A percentile compares a stretch with the other conserved stretches of the same genome.
Evolutionary conservation across 2,113 vertebrate species (phyloP).

Genomic region (Polypterus senegalus): DNA sequence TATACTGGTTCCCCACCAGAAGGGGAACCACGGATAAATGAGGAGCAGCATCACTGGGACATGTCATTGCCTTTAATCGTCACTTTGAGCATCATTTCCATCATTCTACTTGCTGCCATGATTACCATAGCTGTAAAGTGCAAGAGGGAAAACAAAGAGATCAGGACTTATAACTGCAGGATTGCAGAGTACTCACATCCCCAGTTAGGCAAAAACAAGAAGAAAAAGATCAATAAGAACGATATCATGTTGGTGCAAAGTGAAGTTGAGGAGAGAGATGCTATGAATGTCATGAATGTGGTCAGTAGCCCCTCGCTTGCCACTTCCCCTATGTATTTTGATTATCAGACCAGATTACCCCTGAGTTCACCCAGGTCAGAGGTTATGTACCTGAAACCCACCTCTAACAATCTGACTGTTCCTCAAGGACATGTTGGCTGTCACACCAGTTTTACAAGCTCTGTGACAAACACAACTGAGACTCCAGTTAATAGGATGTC

Average conservation of each 20-base stretch:
- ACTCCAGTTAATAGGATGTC: conserved; percentile 95
- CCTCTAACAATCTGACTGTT: conserved; percentile 94
- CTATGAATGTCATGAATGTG: conserved; percentile 99
- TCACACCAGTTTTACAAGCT: conserved; percentile 96
- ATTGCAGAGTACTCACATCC: conserved; percentile 96
- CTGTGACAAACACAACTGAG: conserved; percentile 87
- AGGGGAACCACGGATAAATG: conserved; percentile 74
- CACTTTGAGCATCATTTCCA: conserved; percentile 88
- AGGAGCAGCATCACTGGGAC: conserved; percentile 89
- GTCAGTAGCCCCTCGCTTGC: conserved; percentile 97
- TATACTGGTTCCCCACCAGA: conserved; percentile 78
- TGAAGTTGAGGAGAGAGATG: conserved; percentile 93
- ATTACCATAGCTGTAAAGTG: conserved; percentile 94
- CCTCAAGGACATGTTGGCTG: conserved; percentile 95
- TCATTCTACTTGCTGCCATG: conserved; percentile 94
- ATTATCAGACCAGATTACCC: conserved; percentile 97
- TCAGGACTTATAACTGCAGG: conserved; percentile 96
- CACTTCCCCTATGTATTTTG: conserved; percentile 98
- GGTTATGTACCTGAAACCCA: conserved; percentile 98
- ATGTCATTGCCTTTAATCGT: conserved; percentile 90
- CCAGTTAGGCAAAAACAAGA: conserved; percentile 91
- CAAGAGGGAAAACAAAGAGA: conserved; percentile 97
- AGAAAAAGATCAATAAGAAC: conserved; percentile 92
- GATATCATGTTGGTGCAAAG: conserved; percentile 99
- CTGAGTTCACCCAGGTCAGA: conserved; percentile 97